Conservation (phyloP, 2,113 vertebrate species). For the Myanophis thanlyinensis region DNA sequence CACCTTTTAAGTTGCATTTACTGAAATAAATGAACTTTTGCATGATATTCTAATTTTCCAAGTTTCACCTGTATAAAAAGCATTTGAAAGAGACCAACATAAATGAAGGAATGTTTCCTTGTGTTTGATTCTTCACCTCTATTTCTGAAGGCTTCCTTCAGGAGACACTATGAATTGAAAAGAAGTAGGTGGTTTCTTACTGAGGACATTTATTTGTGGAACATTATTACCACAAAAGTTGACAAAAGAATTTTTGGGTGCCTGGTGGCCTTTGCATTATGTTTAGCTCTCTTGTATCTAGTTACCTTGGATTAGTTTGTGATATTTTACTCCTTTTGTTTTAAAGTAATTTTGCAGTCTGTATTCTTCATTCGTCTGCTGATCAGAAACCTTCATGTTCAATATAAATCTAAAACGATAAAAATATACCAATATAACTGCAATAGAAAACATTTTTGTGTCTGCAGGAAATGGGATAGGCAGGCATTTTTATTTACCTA, state of each 20-base stretch:
- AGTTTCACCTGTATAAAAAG: too few species aligned
- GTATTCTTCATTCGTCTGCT: neutral
- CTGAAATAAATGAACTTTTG: too few species aligned
- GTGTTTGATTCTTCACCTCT: neutral
- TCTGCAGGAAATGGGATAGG: neutral
- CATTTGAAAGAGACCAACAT: neutral
- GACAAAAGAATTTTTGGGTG: neutral
- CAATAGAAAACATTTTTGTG: neutral
- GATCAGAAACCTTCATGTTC: neutral
- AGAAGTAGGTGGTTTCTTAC: neutral
- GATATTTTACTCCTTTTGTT: neutral
- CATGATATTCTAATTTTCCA: too few species aligned
- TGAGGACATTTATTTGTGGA: neutral
- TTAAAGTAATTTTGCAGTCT: neutral
- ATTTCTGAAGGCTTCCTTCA: neutral
- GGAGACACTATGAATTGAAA: neutral
- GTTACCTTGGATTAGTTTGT: neutral
- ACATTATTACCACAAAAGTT: neutral
- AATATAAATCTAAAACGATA: neutral
- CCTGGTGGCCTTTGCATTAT: neutral
- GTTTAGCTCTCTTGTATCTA: neutral
- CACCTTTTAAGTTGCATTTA: too few species aligned
- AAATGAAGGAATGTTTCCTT: neutral
- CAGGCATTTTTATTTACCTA: neutral
- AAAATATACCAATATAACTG: neutral